Evolutionary conservation across 2,797 vertebrate species (phyloP).

Genomic region (Corythornis leucogaster): DNA sequence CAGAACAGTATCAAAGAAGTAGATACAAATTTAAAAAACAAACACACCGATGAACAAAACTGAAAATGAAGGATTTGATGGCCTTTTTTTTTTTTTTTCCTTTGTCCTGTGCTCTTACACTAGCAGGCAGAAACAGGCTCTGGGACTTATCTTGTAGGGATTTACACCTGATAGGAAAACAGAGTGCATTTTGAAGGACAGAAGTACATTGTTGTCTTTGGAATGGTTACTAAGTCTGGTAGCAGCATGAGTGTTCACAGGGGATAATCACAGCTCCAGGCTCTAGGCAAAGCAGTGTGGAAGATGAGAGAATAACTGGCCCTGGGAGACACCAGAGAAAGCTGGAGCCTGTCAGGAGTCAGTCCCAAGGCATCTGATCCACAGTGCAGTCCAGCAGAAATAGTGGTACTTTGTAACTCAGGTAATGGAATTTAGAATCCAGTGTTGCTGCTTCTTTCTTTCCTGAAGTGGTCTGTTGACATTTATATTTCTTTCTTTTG

Average conservation of each 20-base stretch:
- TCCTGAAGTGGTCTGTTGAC: slow-evolving; percentile 19
- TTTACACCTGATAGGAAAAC: slow-evolving; percentile 55
- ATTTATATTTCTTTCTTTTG: slow-evolving; percentile 26
- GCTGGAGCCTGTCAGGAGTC: not conserved
- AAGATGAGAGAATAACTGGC: slow-evolving; percentile 1
- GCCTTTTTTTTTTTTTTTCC: not conserved
- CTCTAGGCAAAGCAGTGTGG: slow-evolving; percentile 20
- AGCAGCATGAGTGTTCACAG: slow-evolving; percentile 8
- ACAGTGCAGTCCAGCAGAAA: slow-evolving; percentile 32
- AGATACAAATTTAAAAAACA: not conserved
- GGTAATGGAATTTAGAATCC: slow-evolving; percentile 15
- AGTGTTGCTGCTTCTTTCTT: slow-evolving; percentile 21
- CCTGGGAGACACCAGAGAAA: slow-evolving; percentile 17
- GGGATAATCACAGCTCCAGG: slow-evolving; percentile 18
- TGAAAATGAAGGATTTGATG: not conserved
- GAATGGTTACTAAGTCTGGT: slow-evolving; percentile 2
- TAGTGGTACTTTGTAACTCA: slow-evolving; percentile 1
- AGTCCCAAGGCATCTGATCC: slow-evolving; percentile 24
- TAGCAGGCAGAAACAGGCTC: not conserved
- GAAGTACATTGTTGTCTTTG: slow-evolving; percentile 43
- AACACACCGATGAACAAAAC: not conserved
- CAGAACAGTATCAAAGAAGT: not conserved
- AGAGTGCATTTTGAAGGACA: not conserved
- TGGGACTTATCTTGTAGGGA: slow-evolving; percentile 27
- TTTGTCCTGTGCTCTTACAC: fast-evolving